Evolutionary conservation across 2,797 vertebrate species (phyloP), one percentile per base, ranked within the genome.

Genomic region (Euthynnus affinis): DNA sequence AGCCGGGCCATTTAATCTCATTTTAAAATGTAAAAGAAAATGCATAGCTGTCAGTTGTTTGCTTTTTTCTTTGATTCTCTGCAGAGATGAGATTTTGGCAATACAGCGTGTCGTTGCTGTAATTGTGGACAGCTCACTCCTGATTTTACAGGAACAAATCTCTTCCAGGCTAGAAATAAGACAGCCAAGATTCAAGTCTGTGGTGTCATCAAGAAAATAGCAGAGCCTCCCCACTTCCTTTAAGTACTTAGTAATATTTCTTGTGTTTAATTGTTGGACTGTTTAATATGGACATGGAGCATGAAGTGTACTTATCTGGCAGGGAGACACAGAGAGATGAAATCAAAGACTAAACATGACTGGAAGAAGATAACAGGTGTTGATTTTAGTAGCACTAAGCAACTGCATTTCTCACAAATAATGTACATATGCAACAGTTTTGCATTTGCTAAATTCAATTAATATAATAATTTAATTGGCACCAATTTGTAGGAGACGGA

Each of bases 91-190:
- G 63, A 42, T 71, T 82, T 83, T 89, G 87, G 81, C 83, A 82
- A 46, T 53, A 52, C 40, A 22, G 40, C 12, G 48, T 66, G 64
- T 60, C 82, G 73, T 46, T 87, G 73, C 67, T 66, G 57, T 78
- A 60, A 84, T 29, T 60, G 64, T 76, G 74, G 82, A 84, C 80
- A 74, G 81, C 59, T 85, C 68, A 78, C 52, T 78, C 72, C 72
- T 64, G 46, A 85, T 71, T 89, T 89, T 84, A 84, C 84, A 79
- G 68, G 69, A 87, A 77, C 56, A 83, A 87, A 86, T 71, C 61
- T 82, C 44, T 52, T 81, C 55, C 60, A 56, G 42, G 84, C 72
- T 76, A 9, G 4, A 74, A 82, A 70, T 58, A 32, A 87, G 51
- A 64, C 71, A 65, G 74, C 80, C 62, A 71, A 81, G 78, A 75